Base-by-base conservation (phyloP, 2,797 vertebrate species). In the Lutjanus argentimaculatus region DNA sequence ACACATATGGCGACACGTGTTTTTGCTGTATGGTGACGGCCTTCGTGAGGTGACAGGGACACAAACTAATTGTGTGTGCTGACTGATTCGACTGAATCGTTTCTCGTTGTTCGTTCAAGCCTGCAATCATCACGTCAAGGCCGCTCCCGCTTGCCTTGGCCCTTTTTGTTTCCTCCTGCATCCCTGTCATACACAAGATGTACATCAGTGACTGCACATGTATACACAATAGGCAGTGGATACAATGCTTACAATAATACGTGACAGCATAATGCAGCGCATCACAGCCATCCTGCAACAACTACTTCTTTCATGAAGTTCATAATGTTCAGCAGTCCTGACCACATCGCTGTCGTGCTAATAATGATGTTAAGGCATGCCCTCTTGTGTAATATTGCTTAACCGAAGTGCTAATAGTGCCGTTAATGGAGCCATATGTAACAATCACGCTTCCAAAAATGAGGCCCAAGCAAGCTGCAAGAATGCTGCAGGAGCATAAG, bases 121-220 rank as follows among this genome's bases (percentile, higher is more conserved):
- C 25, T 45, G 19, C 36, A 49, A 13, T 77, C 40, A 11, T 51
- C 36, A n/a, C 25, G 61, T 67, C 56, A 63, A 57, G 52, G 64
- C 22, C 6, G 19, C n/a, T 19, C 58, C 16, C 11, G 8, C 19
- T 53, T 40, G 11, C 40, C 51, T 62, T 49, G 42, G 52, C 49
- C 13, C 0, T 45, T n/a, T 72, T 73, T 52, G 22, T 82, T 73
- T 48, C 14, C 12, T 4, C 7, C 59, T 62, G 17, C 36, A 10
- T 52, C n/a, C 14, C 13, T 3, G 21, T 57, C 36, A 3, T n/a
- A 9, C 14, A 9, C 11, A 21, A 16, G 5, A 22, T 4, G 2
- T 46, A 15, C 15, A 30, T 6, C 1, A 51, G 22, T 36, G 30
- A 14, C 49, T 52, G 36, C n/a, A 62, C 40, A 21, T 30, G 30